Evolutionary conservation across 2,797 vertebrate genomes (phyloP).

Genomic region (Tragelaphus oryx): DNA sequence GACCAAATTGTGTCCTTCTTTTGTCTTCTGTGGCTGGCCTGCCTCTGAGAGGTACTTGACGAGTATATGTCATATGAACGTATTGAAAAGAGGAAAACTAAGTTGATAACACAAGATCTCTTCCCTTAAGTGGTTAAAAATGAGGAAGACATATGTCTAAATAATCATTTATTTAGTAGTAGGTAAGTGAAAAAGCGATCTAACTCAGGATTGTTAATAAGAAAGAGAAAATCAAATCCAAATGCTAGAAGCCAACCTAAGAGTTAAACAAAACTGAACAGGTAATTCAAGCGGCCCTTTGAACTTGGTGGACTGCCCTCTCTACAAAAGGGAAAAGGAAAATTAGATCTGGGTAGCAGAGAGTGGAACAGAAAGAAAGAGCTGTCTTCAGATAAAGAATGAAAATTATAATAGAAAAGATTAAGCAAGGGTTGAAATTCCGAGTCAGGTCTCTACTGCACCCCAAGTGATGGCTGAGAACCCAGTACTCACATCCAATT

Average conservation of each 20-base stretch:
- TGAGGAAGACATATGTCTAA: not conserved
- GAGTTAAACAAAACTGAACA: constrained; percentile 20
- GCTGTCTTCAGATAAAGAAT: constrained; percentile 67
- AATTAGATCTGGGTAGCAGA: constrained; percentile 48
- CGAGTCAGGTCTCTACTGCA: not conserved
- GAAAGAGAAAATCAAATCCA: constrained; percentile 24
- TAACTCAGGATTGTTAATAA: not conserved
- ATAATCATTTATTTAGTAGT: not conserved
- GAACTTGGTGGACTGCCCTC: constrained; percentile 27
- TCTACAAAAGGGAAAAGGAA: constrained; percentile 39
- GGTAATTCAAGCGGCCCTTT: not conserved
- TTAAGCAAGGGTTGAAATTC: constrained; percentile 54
- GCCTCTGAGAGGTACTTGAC: not conserved
- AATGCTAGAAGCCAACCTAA: not conserved
- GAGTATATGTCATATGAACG: not conserved
- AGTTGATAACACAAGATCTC: not conserved
- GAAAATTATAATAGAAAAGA: constrained; percentile 62
- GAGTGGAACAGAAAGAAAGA: constrained; percentile 40
- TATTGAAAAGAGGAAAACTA: not conserved
- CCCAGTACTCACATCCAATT: constrained; percentile 44
- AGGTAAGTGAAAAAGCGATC: constrained; percentile 2
- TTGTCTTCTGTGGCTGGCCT: not conserved
- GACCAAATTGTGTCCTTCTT: not conserved
- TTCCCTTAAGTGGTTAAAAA: not conserved
- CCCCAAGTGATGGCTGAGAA: not conserved